Evolutionary conservation across 2,113 vertebrate genomes (phyloP), one percentile per base, ranked within the genome.

Genomic region (Ptychochromis oligacanthus): DNA sequence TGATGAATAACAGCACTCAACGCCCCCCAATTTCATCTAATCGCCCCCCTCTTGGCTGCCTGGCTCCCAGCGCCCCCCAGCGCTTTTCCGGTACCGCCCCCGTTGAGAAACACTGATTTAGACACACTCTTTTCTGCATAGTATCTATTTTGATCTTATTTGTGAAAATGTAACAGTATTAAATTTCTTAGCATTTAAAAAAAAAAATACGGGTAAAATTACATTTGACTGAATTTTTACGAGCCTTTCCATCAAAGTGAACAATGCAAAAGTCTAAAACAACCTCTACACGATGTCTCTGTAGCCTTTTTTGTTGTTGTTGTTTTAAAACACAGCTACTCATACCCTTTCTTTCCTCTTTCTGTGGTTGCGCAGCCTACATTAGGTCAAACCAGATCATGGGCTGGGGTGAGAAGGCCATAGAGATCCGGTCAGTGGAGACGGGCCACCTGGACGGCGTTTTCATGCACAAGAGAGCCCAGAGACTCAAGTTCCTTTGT

Each of bases 371-470:
- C 58, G 43, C 80, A 95, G 95, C 95, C 87, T 95, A 95, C 93
- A 95, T 95, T 95, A 94, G 94, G 94, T 95, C 95, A 24, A 95
- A 95, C 92, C 95, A 95, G 93, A 95, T 95, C 85, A 95, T 95
- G 95, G 95, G 95, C 89, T 95, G 95, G 95, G 95, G 95, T 10
- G 95, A 95, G 86, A 95, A 95, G 92, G 95, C 95, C 88, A 95
- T 95, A 34, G 95, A 95, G 91, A 95, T 95, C 84, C 94, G 95
- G 87, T 95, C 95, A 0, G 95, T 95, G 86, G 95, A 95, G 93
- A 95, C 95, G 1, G 95, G 95, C 1, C 95, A 95, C 88, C 91
- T 95, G 87, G 95, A 95, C 13, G 95, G 95, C 3, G 94, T 95
- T 80, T 95, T 95, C 76, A 95, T 95, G 95, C 95, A 95, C 91